Evolutionary conservation across 2,888 invertebrate species (phyloP).

Genomic region (Caenorhabditis drosophilae): DNA sequence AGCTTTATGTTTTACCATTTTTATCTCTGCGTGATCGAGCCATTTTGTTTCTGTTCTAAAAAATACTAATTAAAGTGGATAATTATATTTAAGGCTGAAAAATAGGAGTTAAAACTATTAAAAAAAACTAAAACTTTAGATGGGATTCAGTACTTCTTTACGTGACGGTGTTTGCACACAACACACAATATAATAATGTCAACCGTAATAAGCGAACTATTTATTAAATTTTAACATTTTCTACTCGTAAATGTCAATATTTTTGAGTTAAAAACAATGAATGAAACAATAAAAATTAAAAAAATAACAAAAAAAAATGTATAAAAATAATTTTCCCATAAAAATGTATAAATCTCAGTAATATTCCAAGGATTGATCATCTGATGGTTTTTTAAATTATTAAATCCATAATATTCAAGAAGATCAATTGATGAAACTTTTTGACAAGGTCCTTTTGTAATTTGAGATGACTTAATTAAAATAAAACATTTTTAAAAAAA

Average conservation of each 20-base stretch:
- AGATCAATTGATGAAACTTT: constrained; percentile 17
- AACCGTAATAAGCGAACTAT: constrained; percentile 7
- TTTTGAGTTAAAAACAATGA: too few species aligned
- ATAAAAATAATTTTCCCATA: background rate
- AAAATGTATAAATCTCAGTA: background rate
- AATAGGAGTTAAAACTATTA: background rate
- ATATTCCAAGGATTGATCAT: background rate
- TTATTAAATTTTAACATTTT: too few species aligned
- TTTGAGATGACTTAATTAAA: constrained; percentile 22
- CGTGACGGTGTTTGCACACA: constrained; percentile 17
- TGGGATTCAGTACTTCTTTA: background rate
- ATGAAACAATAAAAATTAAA: constrained; percentile 1
- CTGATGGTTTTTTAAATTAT: background rate
- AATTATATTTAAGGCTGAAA: background rate
- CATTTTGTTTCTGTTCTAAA: constrained; percentile 12
- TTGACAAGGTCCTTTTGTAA: constrained; percentile 32
- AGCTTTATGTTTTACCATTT: constrained; percentile 13
- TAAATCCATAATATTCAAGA: constrained; percentile 14
- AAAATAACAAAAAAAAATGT: constrained; percentile 1
- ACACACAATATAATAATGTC: too few species aligned
- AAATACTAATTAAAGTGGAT: constrained; percentile 6
- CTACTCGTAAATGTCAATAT: too few species aligned
- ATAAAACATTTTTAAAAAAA: background rate
- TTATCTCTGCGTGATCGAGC: constrained; percentile 41
- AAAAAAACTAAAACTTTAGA: too few species aligned